Evolutionary conservation across 2,113 vertebrate genomes (phyloP).

Genomic region (Turdus rufiventris): DNA sequence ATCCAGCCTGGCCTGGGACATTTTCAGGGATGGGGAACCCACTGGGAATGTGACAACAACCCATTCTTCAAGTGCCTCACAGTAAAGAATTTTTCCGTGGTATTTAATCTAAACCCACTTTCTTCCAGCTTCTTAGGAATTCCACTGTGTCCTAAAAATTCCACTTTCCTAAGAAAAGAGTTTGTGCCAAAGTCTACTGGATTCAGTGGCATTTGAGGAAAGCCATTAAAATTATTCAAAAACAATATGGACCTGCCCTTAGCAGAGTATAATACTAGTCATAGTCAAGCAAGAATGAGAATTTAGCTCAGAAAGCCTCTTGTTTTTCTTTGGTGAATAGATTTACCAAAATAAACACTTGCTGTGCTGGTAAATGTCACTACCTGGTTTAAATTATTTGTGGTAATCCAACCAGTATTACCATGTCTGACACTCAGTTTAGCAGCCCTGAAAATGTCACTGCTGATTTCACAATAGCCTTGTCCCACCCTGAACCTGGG

Average conservation of each 20-base stretch:
- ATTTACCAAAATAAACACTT: not conserved
- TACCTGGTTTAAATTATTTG: not conserved
- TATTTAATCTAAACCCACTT: not conserved
- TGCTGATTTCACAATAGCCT: not conserved
- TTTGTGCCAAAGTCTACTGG: not conserved
- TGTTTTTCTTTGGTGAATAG: not conserved
- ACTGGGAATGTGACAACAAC: not conserved
- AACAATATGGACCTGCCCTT: not conserved
- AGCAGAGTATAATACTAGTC: not conserved
- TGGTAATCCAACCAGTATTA: not conserved
- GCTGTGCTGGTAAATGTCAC: not conserved
- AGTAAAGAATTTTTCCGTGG: not conserved
- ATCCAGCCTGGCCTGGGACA: not conserved
- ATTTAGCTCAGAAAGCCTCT: not conserved
- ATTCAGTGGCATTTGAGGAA: not conserved
- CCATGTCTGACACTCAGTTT: not conserved
- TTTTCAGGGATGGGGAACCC: not conserved
- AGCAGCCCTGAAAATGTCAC: not conserved
- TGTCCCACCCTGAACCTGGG: not conserved
- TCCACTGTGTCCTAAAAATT: not conserved
- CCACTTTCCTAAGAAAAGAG: not conserved
- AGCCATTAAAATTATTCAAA: not conserved
- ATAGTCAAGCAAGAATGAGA: not conserved
- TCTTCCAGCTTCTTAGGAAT: not conserved
- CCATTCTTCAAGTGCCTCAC: accelerated